phyloP scores from a whole-genome alignment of 2,797 vertebrate genomes.

The Brachyrhaphis roseni region DNA sequence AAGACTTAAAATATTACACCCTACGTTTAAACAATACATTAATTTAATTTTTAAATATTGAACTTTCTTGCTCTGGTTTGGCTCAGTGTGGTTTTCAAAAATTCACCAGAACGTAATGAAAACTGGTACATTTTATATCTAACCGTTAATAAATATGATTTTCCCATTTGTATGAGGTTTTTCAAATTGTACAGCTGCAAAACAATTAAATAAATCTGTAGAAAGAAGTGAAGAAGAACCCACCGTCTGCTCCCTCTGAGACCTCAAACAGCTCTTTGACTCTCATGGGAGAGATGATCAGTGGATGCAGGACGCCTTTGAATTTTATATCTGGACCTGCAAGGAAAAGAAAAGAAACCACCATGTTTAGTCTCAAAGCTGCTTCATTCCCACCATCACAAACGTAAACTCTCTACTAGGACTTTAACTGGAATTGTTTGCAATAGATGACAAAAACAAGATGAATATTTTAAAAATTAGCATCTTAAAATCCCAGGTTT shows the following conservation, averaged over 20 bases:
- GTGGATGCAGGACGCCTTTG: constrained; percentile 81
- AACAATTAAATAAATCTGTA: not conserved
- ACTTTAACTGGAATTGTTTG: not conserved
- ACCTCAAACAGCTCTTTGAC: constrained; percentile 83
- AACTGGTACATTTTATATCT: not conserved
- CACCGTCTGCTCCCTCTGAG: constrained; percentile 66
- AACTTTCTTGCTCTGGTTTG: not conserved
- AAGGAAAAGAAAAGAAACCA: constrained; percentile 14
- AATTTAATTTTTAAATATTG: not conserved
- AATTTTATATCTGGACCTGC: constrained; percentile 83
- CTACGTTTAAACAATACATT: not conserved
- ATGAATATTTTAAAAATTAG: not conserved
- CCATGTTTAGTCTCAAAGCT: not conserved
- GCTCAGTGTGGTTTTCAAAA: not conserved
- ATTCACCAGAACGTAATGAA: not conserved
- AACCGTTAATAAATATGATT: not conserved
- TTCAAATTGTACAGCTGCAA: not conserved
- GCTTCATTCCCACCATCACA: not conserved
- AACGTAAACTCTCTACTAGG: not conserved
- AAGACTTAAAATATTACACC: not conserved
- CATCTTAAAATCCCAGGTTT: not conserved
- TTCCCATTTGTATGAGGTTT: not conserved
- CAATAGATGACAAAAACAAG: not conserved
- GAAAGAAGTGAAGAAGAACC: not conserved
- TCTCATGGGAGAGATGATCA: constrained; percentile 85